A percentile compares a stretch with the other conserved stretches of the same genome.
Conservation (phyloP, 1,140 invertebrate species). For the Zaprionus ghesquierei region DNA sequence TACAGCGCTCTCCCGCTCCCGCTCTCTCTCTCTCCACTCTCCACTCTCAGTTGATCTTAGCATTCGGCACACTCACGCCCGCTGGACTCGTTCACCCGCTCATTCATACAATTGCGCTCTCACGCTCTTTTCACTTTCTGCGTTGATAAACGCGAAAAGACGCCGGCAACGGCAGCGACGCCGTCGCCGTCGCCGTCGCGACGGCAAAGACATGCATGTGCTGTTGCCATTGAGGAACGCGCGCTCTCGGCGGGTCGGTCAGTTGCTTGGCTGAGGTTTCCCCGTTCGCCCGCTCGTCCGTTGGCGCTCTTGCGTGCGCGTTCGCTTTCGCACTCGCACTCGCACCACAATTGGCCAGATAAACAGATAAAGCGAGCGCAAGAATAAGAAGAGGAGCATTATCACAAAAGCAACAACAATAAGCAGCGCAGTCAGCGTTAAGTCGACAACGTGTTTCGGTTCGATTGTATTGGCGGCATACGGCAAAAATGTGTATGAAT, state of each 20-base stretch:
- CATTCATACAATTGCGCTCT: neutral
- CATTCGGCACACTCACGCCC: slow-evolving; percentile 37
- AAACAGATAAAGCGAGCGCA: slow-evolving; percentile 32
- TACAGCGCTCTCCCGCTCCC: slow-evolving; percentile 5
- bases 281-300: no score
- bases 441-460: slow-evolving; percentile 39
- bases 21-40: slow-evolving; percentile 3
- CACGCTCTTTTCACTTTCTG: slow-evolving; percentile 8
- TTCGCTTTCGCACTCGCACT: slow-evolving; percentile 34
- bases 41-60: slow-evolving; percentile 2
- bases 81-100: no score
- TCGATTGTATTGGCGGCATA: slow-evolving; percentile 38
- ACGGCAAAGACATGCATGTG: no score
- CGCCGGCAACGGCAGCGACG: neutral
- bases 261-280: slow-evolving; percentile 56
- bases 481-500: neutral
- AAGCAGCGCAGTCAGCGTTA: neutral
- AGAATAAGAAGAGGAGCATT: neutral
- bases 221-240: slow-evolving; percentile 19
- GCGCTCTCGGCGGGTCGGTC: slow-evolving; percentile 44
- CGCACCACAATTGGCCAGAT: slow-evolving; percentile 24
- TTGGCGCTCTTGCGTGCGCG: no score
- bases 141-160: slow-evolving; percentile 29
- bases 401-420: neutral
- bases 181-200: neutral